Evolutionary conservation across 2,888 invertebrate genomes (phyloP), one percentile per base, ranked within the genome.

Genomic region (Leptinotarsa juncta): DNA sequence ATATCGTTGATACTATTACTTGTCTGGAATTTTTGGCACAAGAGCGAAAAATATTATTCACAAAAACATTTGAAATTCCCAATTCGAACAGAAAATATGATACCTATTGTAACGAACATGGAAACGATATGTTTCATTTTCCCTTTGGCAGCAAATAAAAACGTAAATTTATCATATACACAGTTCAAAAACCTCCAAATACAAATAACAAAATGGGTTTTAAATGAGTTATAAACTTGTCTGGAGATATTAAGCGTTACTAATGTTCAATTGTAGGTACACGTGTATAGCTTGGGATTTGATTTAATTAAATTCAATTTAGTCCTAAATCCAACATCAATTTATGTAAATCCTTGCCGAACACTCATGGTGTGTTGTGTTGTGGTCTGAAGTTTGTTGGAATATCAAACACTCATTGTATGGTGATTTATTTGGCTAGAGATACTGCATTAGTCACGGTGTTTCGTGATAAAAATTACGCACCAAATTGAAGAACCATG

Each of bases 261-360:
- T 57, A 57, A 57, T 57, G 23, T 57, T 57, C 23, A 57, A 57
- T 57, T 57, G 57, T 57, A 57, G 23, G 23, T 23, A 57, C 57
- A 20, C 23, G 57, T 57, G 57, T 53, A 18, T 18, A 18, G 18
- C 53, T 53, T 18, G 1, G 18, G 23, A 23, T 57, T 57, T 57
- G 20, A 20, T 16, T 23, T 23, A 23, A 57, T 57, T 57, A 4
- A 57, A 23, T 57, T 23, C 23, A 23, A 57, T 57, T 57, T 1
- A 57, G 57, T 20, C 23, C 23, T 14, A 4, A 23, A 23, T 57
- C 23, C 57, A 57, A 20, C 23, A 15, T 23, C 20, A 23, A 57
- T 57, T 23, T 23, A 57, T 57, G 57, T 57, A 23, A 23, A 57
- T 57, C 23, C 10, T 20, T 7, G 12, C 55, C 18, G 18, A 18